Evolutionary conservation across 2,888 invertebrate species (phyloP), one percentile per base, ranked within the genome.

Genomic region (Andricus curvator): DNA sequence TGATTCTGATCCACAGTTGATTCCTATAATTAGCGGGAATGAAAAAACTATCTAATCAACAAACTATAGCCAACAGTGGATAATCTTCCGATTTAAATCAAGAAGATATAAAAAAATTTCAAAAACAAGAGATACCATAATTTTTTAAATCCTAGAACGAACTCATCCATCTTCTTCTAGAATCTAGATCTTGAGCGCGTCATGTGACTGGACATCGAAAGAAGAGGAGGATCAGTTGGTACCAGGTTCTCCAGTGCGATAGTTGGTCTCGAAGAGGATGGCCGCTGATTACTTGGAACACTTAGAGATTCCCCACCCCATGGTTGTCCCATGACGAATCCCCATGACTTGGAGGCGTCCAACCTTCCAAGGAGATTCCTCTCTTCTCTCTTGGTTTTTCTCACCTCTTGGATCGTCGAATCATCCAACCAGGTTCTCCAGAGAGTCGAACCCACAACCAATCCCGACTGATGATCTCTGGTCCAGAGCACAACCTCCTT

Each of bases 391-490:
- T n/a, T 37, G 80, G 81, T 74, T 84, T 84, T 82, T 84, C 82
- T 81, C 83, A 83, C 82, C 82, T 84, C 79, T n/a, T 79, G 78
- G 17, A n/a, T 56, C 48, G 37, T 68, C 79, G 80, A 66, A 33
- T 79, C 80, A 80, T 66, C 83, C 83, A 83, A 83, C 81, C 82
- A 82, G 83, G 81, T 76, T 82, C 82, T 81, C 78, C 84, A 82
- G 82, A 77, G 80, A 68, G 81, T 79, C 68, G 68, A 82, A 77
- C 81, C 76, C 76, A 83, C 82, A 80, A 78, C 84, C 84, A 83
- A 84, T 84, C 84, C 84, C 78, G 67, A 78, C 65, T 83, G 84
- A 83, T 84, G 83, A 84, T 84, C 81, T 81, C 79, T 79, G 82
- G 81, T 81, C 82, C 82, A 79, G 51, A 80, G 84, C 65, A 82